phyloP scores from a whole-genome alignment of 2,888 invertebrate species.

The Trachelus tabidus region DNA sequence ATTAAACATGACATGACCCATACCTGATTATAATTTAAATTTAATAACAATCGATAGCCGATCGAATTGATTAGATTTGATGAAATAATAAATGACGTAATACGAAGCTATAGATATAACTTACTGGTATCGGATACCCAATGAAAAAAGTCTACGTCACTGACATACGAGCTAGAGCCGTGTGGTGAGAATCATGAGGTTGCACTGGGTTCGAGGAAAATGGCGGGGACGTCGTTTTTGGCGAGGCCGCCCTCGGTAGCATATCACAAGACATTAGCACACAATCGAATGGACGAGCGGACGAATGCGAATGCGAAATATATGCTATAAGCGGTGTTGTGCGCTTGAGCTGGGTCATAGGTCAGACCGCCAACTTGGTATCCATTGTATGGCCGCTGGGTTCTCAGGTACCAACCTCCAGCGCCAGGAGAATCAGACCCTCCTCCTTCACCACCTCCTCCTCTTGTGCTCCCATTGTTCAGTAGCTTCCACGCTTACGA shows the following conservation, averaged over 20 bases:
- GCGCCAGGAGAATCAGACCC: conserved; percentile 22
- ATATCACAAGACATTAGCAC: conserved; percentile 59
- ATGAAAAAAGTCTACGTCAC: neutral
- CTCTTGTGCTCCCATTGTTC: conserved; percentile 54
- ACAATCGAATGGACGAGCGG: conserved; percentile 61
- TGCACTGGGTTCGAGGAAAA: neutral
- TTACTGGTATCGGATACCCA: neutral
- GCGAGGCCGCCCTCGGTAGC: conserved; percentile 39
- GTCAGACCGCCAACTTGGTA: conserved; percentile 63
- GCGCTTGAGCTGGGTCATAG: conserved; percentile 55
- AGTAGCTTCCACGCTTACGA: conserved; percentile 62
- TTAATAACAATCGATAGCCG: neutral
- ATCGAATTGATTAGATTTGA: neutral
- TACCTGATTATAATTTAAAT: neutral
- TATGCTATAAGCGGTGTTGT: conserved; percentile 36
- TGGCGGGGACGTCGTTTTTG: neutral
- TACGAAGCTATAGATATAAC: neutral
- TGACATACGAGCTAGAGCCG: neutral
- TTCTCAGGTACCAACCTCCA: conserved; percentile 47
- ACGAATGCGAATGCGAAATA: conserved; percentile 53
- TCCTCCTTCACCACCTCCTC: conserved; percentile 18
- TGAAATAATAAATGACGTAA: neutral
- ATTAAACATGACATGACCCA: neutral
- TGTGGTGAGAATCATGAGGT: neutral
- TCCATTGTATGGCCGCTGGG: conserved; percentile 60